Conservation (phyloP, 2,113 vertebrate species). For the Perca schrenkii region DNA sequence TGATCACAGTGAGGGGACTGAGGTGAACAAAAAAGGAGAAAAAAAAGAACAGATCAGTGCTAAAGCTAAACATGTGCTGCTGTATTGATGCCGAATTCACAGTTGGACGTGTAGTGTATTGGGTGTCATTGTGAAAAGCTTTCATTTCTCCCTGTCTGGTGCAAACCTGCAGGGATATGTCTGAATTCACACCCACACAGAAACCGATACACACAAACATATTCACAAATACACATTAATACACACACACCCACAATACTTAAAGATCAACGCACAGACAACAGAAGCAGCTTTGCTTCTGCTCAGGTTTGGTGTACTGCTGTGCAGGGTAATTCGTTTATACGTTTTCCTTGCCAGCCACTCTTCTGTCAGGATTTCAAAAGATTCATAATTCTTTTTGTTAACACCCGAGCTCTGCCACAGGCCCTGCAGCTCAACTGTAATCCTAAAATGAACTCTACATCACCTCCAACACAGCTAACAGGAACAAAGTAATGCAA, state of each 20-base stretch:
- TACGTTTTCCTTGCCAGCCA: slow-evolving; percentile 14
- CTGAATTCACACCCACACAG: slow-evolving; percentile 45
- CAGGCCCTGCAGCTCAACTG: slow-evolving; percentile 43
- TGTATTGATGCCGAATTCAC: slow-evolving; percentile 65
- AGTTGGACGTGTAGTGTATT: slow-evolving; percentile 57
- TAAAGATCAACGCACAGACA: slow-evolving; percentile 1
- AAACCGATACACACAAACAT: slow-evolving; percentile 24
- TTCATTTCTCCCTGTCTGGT: slow-evolving; percentile 45
- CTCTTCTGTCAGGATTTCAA: slow-evolving; percentile 52
- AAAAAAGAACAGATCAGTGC: slow-evolving; percentile 24
- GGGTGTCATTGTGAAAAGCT: slow-evolving; percentile 69
- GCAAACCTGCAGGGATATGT: slow-evolving; percentile 56
- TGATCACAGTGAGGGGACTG: slow-evolving; percentile 45
- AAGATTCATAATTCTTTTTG: slow-evolving; percentile 72
- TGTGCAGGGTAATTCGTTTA: slow-evolving; percentile 42
- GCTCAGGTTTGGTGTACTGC: slow-evolving; percentile 24
- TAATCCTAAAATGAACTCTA: slow-evolving; percentile 79
- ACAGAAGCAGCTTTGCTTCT: slow-evolving; percentile 23
- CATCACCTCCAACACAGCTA: slow-evolving; percentile 72
- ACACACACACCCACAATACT: neutral
- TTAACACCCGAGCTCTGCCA: slow-evolving; percentile 54
- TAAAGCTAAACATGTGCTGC: slow-evolving; percentile 41
- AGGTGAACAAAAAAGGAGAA: slow-evolving; percentile 14
- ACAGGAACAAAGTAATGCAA: slow-evolving; percentile 56
- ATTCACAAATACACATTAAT: slow-evolving; percentile 15